A percentile compares a stretch with the other conserved stretches of the same genome.
phyloP scores from a whole-genome alignment of 2,113 vertebrate genomes.

The Choloepus hoffmanni region DNA sequence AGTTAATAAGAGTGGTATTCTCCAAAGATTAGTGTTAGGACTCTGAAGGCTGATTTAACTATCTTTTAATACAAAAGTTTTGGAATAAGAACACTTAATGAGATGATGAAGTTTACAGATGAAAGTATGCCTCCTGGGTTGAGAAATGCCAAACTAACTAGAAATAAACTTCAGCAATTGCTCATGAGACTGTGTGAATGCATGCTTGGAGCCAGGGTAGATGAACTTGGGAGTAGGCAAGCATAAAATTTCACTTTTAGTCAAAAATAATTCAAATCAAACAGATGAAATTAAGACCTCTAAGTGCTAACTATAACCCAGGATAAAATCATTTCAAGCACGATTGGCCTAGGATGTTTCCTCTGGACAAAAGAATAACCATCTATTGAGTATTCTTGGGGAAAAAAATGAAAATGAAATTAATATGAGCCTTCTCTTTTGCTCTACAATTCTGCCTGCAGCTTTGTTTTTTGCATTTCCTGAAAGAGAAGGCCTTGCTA shows the following conservation, averaged over 20 bases:
- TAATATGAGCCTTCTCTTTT: slow-evolving; percentile 21
- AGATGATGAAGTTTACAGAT: slow-evolving; percentile 74
- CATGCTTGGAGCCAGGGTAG: not conserved
- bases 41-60: slow-evolving; percentile 69
- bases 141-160: slow-evolving; percentile 55
- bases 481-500: not conserved
- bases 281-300: slow-evolving; percentile 59
- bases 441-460: slow-evolving; percentile 24
- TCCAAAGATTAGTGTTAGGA: not conserved
- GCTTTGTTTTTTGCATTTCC: not conserved
- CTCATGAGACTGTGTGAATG: not conserved
- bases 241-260: slow-evolving; percentile 44
- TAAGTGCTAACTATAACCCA: slow-evolving; percentile 18
- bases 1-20: slow-evolving; percentile 53
- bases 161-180: slow-evolving; percentile 59
- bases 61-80: slow-evolving; percentile 67
- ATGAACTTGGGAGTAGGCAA: not conserved
- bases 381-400: not conserved
- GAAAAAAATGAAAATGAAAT: not conserved
- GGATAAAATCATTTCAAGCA: slow-evolving; percentile 21
- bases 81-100: slow-evolving; percentile 74
- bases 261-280: slow-evolving; percentile 58
- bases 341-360: slow-evolving; percentile 3
- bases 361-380: slow-evolving; percentile 44
- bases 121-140: slow-evolving; percentile 56